Evolutionary conservation across 2,113 vertebrate species (phyloP), one percentile per base, ranked within the genome.

Genomic region (Meriones unguiculatus): DNA sequence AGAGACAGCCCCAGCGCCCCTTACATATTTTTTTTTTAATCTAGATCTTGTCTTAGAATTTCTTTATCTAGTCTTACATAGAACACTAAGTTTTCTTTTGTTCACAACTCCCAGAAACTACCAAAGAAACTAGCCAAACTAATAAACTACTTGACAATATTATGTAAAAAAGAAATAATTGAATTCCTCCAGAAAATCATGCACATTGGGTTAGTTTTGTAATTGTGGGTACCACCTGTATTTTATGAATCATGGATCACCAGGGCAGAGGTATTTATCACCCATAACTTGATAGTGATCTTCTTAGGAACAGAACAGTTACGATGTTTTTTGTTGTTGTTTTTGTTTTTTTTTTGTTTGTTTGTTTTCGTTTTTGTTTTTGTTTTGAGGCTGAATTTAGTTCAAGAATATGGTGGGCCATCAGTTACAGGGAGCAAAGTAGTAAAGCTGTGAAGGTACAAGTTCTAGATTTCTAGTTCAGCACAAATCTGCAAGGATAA

Each of bases 91-190:
- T 41, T 80, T 95, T 78, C 2, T 87, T 94, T 89, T 78, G 24
- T 80, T 15, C 18, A 5, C 64, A 75, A 28, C 82, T 92, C 11
- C 12, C 35, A 89, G 24, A 28, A 89, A 9, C 46, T 77, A 93
- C 35, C 35, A 75, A 46, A 89, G 50, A 90, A 73, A 90, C 50
- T 46, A 20, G 5, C 3, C 90, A 35, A 54, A 91, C 85, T 93
- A 76, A 96, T 59, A 90, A 96, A 85, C 84, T 94, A 59, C 11
- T 62, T n/a, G 38, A 59, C 25, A 90, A 14, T 70, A 25, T 84
- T 62, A 22, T 73, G 4, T 90, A 90, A 46, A 70, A 93, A 64
- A 35, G 67, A 90, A 10, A 69, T 30, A 32, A 80, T 90, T 84
- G 65, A 93, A 67, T 90, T 87, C 28, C 18, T 81, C 70, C 22